phyloP scores from a whole-genome alignment of 2,888 invertebrate genomes.

The Limnephilus lunatus region DNA sequence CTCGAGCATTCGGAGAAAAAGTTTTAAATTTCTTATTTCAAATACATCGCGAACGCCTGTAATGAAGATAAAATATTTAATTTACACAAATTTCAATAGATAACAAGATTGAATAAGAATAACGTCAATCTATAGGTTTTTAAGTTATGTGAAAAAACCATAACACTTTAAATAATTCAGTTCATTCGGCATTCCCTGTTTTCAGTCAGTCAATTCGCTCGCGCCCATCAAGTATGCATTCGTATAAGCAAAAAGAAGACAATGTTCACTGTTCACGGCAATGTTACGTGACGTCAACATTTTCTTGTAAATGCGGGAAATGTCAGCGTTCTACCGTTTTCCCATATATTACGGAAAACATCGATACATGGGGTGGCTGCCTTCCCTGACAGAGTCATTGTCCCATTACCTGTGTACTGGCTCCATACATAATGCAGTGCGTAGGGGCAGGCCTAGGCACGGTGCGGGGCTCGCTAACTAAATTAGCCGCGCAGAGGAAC shows the following conservation, averaged over 20 bases:
- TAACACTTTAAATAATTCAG: neutral
- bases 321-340: neutral
- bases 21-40: too few relatives aligned
- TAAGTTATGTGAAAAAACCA: neutral
- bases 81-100: neutral
- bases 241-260: neutral
- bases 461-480: slow-evolving; percentile 58
- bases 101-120: too few relatives aligned
- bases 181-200: neutral
- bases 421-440: slow-evolving; percentile 62
- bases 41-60: too few relatives aligned
- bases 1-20: too few relatives aligned
- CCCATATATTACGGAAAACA: slow-evolving; percentile 23
- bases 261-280: neutral
- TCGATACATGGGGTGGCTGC: slow-evolving; percentile 35
- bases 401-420: slow-evolving; percentile 63
- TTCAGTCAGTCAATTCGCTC: neutral
- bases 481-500: slow-evolving; percentile 60
- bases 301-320: slow-evolving; percentile 9
- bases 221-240: neutral
- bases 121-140: neutral
- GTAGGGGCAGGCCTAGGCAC: slow-evolving; percentile 45
- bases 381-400: slow-evolving; percentile 54
- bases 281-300: neutral
- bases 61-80: neutral